Evolutionary conservation across 2,797 vertebrate genomes (phyloP).

Genomic region (Microctenopoma stevenorrisi): DNA sequence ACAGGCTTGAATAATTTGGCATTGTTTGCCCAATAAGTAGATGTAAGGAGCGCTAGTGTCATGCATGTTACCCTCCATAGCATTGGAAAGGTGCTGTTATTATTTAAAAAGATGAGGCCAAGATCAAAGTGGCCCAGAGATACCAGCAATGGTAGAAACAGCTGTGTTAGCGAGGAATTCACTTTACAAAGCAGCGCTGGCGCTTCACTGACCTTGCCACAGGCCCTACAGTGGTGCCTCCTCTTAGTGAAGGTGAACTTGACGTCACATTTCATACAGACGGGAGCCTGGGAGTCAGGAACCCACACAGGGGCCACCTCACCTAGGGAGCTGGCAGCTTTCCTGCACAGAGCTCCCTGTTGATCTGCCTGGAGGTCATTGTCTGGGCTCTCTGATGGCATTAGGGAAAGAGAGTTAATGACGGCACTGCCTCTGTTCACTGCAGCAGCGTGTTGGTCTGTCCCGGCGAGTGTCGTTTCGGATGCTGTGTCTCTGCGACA

Average conservation of each 20-base stretch:
- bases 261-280: slow-evolving; percentile 97
- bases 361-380: slow-evolving; percentile 96
- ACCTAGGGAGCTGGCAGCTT: slow-evolving; percentile 88
- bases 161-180: background rate
- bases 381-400: slow-evolving; percentile 89
- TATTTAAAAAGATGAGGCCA: too few relatives aligned
- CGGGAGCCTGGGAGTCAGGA: slow-evolving; percentile 96
- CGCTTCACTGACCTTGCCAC: slow-evolving; percentile 92
- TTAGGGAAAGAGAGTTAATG: slow-evolving; percentile 45
- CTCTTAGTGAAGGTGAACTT: slow-evolving; percentile 99
- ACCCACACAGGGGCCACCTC: slow-evolving; percentile 98
- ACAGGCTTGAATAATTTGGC: slow-evolving; percentile 1
- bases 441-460: slow-evolving; percentile 41
- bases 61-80: too few relatives aligned
- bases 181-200: slow-evolving; percentile 3
- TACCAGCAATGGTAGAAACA: background rate
- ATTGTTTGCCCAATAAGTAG: background rate
- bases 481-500: slow-evolving; percentile 48
- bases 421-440: slow-evolving; percentile 66
- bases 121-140: background rate
- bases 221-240: slow-evolving; percentile 98
- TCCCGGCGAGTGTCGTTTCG: slow-evolving; percentile 37
- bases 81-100: too few relatives aligned
- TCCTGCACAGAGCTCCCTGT: slow-evolving; percentile 86
- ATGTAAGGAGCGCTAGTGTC: background rate